Conservation (phyloP, 2,797 vertebrate species). For the Scolopax bukidnonensis region DNA sequence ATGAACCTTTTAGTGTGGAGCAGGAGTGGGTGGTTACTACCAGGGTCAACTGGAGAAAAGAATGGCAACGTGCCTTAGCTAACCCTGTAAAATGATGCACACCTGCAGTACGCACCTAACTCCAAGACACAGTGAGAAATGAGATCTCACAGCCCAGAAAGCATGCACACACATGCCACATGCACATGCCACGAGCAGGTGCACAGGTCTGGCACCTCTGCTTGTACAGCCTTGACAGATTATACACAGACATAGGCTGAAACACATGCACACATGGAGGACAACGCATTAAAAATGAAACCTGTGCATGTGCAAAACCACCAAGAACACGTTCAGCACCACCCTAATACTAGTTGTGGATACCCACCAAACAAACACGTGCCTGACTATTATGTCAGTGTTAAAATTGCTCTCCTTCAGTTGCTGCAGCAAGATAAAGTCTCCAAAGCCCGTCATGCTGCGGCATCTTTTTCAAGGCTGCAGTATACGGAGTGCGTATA, state of each 20-base stretch:
- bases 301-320: neutral
- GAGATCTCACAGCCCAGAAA: neutral
- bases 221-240: neutral
- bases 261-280: neutral
- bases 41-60: neutral
- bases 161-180: fast-evolving
- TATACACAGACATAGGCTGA: neutral
- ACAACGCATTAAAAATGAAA: neutral
- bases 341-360: neutral
- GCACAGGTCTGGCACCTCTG: fast-evolving
- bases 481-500: neutral
- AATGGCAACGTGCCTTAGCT: neutral
- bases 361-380: neutral
- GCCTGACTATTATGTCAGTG: slow-evolving; percentile 59
- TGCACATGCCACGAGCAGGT: neutral
- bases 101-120: fast-evolving
- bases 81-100: fast-evolving
- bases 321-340: neutral
- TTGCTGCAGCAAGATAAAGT: slow-evolving; percentile 63
- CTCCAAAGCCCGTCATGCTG: slow-evolving; percentile 41
- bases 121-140: fast-evolving
- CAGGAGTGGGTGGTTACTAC: neutral
- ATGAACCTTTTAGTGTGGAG: neutral
- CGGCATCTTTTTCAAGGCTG: slow-evolving; percentile 32
- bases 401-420: slow-evolving; percentile 64